Conservation (phyloP, 2,888 invertebrate genomes). For the Eupelmus urozonus region DNA sequence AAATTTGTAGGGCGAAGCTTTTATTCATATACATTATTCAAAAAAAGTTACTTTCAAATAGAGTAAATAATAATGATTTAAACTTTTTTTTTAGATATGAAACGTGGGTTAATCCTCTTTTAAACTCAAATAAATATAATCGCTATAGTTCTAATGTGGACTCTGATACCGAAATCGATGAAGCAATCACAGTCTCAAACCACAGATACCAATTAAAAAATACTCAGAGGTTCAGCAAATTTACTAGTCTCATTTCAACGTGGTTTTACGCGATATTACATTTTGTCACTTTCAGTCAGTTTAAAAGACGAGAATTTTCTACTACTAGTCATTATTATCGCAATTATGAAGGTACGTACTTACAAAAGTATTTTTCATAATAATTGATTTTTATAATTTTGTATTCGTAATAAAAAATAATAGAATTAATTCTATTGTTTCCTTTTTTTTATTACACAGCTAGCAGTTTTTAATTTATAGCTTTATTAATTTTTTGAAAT, state of each 20-base stretch:
- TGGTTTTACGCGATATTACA: conserved; percentile 64
- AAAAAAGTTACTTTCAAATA: conserved; percentile 19
- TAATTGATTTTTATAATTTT: background rate
- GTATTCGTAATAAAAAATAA: background rate
- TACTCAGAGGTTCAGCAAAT: conserved; percentile 60
- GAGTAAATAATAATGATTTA: conserved; percentile 10
- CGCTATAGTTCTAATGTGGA: conserved; percentile 61
- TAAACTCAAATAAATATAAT: conserved; percentile 41
- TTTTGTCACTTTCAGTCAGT: conserved; percentile 65
- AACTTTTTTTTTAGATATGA: conserved; percentile 59
- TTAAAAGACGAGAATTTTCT: conserved; percentile 62
- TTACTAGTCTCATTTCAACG: conserved; percentile 60
- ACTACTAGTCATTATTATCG: conserved; percentile 65
- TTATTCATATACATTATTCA: too few relatives aligned
- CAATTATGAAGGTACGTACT: conserved; percentile 63
- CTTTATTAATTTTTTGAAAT: too few relatives aligned
- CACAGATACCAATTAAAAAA: conserved; percentile 62
- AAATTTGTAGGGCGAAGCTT: too few relatives aligned
- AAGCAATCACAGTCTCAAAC: conserved; percentile 60
- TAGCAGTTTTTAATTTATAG: too few relatives aligned
- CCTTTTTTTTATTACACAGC: too few relatives aligned
- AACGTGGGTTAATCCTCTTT: conserved; percentile 52
- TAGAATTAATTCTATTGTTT: background rate
- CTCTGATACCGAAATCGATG: conserved; percentile 71
- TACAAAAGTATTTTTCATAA: background rate